Base-by-base conservation (phyloP, 2,888 invertebrate genomes). In the Bunonema sp. region DNA sequence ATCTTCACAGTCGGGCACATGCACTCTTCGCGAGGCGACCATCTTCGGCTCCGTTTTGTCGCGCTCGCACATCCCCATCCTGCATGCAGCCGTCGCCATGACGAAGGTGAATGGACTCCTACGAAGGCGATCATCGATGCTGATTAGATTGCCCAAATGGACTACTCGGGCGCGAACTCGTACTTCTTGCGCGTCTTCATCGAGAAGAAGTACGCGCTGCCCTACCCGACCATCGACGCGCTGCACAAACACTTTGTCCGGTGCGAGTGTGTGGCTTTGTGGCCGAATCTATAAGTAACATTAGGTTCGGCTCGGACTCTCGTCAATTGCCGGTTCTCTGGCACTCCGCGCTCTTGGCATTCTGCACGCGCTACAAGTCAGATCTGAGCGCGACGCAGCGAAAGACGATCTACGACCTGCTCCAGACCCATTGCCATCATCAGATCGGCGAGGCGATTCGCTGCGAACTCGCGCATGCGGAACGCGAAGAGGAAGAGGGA, bases 131-230 rank as follows among this genome's bases (percentile, higher is more conserved):
- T n/a, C n/a, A n/a, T n/a, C n/a, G n/a, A n/a, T n/a, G n/a, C n/a
- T n/a, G n/a, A n/a, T n/a, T 85, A 87, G 74, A 84, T 97, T 43
- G 88, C 89, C 31, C 88, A 89, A 74, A 89, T 93, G 89, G 85
- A 84, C 59, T 91, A 89, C 67, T 82, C 81, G 20, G 93, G 93
- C 2, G 85, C 91, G 0, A 89, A 83, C 71, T 89, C 88, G 24
- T 84, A 93, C 62, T 87, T 97, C 68, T 75, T 97, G 41, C 76
- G 88, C 46, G 82, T 86, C 68, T 79, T 97, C 45, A 79, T 97
- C 49, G 89, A 93, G 68, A 97, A 97, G 72, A 88, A 91, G 69
- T 97, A 97, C 75, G 88, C 91, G 0, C 74, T 99, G 41, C 93
- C 93, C 0, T 91, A 83, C 70, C 77, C 84, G 59, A 93, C 89